Evolutionary conservation across 2,113 vertebrate genomes (phyloP), one percentile per base, ranked within the genome.

Genomic region (Toxotes chatareus): DNA sequence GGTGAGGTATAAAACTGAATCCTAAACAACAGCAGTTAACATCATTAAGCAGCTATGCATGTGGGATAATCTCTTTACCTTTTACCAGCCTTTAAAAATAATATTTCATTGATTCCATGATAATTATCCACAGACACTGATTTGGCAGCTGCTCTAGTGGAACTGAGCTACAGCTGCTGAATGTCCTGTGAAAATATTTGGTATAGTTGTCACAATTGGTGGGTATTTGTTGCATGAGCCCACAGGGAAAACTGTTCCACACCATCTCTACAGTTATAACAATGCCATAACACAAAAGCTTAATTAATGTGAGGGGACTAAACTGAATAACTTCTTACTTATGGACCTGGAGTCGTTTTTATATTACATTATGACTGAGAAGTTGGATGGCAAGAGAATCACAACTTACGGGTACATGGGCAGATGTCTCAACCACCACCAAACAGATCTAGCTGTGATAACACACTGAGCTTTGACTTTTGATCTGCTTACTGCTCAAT

Each of bases 1-100:
- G 23, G 47, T 67, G 51, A 66, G 4, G 32, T 46, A 19, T 66
- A 23, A 65, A 55, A 32, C 23, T 5, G 9, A 67, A 59, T 38
- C 23, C 21, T 27, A 38, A 42, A 72, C 76, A 70, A 42, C 66
- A 57, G 46, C 73, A 68, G 67, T 55, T 46, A 59, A 59, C 27
- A 57, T 27, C 53, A 55, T 46, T 13, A 38, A 4, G 31, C 56
- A 17, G 27, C 13, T 27, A 31, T 1, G 19, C 61, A 72, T 40
- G 67, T 68, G 32, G 32, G 53, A 51, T 23, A 75, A 83, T 27
- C 1, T 1, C 17, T 60, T 73, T 51, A 53, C 56, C 27, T 42
- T 74, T 49, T 27, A 44, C 17, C 65, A 31, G 47, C 7, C 19
- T 53, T 14, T 23, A 57, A 59, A 40, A 62, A 53, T 19, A 49